These are phyloP conservation scores for Heterocephalus glaber DNA, from an alignment of 2,113 vertebrate species.

Conservation along the genomic window DNA sequence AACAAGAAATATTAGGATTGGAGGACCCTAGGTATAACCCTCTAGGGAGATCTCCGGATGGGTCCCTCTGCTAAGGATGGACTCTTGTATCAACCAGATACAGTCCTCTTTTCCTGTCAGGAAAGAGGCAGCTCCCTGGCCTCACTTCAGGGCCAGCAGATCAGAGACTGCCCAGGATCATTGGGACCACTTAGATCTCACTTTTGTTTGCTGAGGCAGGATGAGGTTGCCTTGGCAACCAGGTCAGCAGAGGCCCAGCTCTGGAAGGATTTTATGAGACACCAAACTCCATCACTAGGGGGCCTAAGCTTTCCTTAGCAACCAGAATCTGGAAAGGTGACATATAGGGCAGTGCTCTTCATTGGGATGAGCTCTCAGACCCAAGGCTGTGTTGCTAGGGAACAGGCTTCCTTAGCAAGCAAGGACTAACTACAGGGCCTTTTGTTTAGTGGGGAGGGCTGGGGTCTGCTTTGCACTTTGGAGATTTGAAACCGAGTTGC, in stretches of 20 bases:
- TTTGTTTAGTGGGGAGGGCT: neutral
- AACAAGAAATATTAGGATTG: neutral
- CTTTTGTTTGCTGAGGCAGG: slow-evolving; percentile 23
- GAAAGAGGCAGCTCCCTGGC: neutral
- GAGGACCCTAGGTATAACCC: neutral
- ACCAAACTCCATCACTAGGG: neutral
- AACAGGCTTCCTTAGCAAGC: slow-evolving; percentile 51
- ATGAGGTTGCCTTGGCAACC: slow-evolving; percentile 64
- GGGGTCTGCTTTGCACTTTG: neutral
- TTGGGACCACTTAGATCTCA: neutral
- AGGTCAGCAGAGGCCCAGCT: slow-evolving; percentile 6
- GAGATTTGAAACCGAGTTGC: neutral
- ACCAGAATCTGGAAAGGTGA: slow-evolving; percentile 57
- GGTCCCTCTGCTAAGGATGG: neutral
- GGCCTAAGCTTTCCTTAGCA: slow-evolving; percentile 48
- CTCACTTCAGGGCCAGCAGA: neutral
- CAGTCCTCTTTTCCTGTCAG: too few species aligned
- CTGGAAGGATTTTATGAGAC: slow-evolving; percentile 46
- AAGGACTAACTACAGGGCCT: neutral
- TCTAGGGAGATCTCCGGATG: neutral
- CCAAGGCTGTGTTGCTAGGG: slow-evolving; percentile 57
- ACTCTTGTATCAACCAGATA: neutral
- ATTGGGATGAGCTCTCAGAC: neutral
- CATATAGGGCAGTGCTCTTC: slow-evolving; percentile 21
- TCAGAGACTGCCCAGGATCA: neutral